Base-by-base conservation (phyloP, 2,888 invertebrate genomes). In the Phasia obesa region DNA sequence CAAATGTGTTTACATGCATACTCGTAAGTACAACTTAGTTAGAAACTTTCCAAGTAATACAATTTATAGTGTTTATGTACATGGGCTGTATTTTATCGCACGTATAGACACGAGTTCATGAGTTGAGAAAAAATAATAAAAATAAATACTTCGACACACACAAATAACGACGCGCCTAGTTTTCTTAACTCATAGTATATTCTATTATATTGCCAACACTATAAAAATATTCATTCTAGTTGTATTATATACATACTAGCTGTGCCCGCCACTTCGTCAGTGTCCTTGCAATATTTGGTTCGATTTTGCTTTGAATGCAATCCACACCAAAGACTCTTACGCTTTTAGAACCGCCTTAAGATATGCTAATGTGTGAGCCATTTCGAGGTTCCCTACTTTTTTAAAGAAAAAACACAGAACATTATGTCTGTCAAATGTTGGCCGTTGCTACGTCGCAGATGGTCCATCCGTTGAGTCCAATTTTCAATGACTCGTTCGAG, bases 181-280 rank as follows among this genome's bases (percentile, higher is more conserved):
- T 44, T 71, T 71, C 75, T 55, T 64, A 71, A 60, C 81, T 81
- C 71, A 69, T 73, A 67, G 77, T 62, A 69, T 71, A 38, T 65
- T 81, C 64, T 75, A 60, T 51, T 64, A 70, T 70, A 71, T 65
- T 64, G 70, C 75, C 19, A 75, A 57, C 47, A 73, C 59, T 60
- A 73, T 67, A 44, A 35, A 60, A 75, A 57, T 73, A 73, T 51
- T 42, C n/a, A 73, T 51, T 42, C n/a, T 4, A 55, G 21, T 47
- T 47, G 2, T 31, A 31, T 31, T 3, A 31, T 31, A 31, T 2
- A 11, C 11, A 11, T 35, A n/a, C n/a, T n/a, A n/a, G n/a, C n/a
- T n/a, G n/a, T n/a, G n/a, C n/a, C n/a, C n/a, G n/a, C n/a, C n/a
- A n/a, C n/a, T n/a, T n/a, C n/a, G n/a, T n/a, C n/a, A n/a, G n/a